phyloP scores from a whole-genome alignment of 2,113 vertebrate species.

The Podarcis raffonei region DNA sequence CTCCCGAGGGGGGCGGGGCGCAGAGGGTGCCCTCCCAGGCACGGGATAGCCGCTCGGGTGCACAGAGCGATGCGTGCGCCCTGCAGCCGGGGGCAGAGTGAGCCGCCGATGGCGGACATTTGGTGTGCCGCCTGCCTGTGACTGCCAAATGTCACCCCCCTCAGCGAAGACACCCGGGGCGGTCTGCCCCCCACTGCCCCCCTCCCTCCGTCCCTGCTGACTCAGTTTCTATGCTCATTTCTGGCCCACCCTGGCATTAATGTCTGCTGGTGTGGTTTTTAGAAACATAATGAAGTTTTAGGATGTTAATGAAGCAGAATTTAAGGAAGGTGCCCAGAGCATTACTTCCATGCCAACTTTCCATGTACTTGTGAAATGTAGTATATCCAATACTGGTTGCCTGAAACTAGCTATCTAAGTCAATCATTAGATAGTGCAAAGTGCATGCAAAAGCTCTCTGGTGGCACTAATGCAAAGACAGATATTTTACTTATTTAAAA shows the following conservation, averaged over 20 bases:
- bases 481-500: background rate
- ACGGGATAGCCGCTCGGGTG: too few species aligned
- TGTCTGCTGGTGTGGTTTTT: background rate
- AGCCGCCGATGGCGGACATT: too few species aligned
- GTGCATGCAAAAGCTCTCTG: accelerated
- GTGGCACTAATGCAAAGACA: accelerated
- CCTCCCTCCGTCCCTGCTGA: too few species aligned
- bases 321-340: background rate
- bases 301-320: background rate
- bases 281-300: background rate
- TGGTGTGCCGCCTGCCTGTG: too few species aligned
- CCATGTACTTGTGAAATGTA: background rate
- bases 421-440: background rate
- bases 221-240: background rate
- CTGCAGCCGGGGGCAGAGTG: too few species aligned
- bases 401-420: background rate
- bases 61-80: too few species aligned
- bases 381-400: background rate
- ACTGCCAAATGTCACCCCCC: too few species aligned
- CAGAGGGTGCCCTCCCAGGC: too few species aligned
- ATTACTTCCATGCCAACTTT: background rate
- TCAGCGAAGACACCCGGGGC: too few species aligned
- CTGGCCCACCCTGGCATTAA: background rate
- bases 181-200: too few species aligned
- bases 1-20: too few species aligned